Evolutionary conservation across 2,888 invertebrate genomes (phyloP).

Genomic region (Hymenopus coronatus): DNA sequence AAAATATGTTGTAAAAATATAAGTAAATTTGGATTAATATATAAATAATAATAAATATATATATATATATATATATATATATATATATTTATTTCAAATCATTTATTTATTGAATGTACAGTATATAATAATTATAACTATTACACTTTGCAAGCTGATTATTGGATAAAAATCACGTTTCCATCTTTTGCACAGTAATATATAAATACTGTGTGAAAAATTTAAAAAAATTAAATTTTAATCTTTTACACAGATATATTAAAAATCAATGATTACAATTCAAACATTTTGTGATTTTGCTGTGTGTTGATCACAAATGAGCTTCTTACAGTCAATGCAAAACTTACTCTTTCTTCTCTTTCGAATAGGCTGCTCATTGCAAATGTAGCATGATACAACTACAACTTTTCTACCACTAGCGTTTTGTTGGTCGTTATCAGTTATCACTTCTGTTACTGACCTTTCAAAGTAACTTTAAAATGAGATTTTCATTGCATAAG

Average conservation of each 20-base stretch:
- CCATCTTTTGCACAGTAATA: slow-evolving; percentile 1
- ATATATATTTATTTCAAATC: not conserved
- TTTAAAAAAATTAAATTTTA: slow-evolving; percentile 9
- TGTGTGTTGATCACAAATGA: slow-evolving; percentile 6
- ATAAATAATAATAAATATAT: not conserved
- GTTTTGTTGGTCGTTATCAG: not conserved
- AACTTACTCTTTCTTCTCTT: slow-evolving; percentile 4
- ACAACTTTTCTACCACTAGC: not conserved
- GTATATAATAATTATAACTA: slow-evolving; percentile 2
- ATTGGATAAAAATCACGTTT: slow-evolving; percentile 12
- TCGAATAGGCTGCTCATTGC: slow-evolving; percentile 11
- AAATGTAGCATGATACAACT: slow-evolving; percentile 1
- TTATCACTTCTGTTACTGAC: not conserved
- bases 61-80: not conserved
- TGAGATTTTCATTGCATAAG: not conserved
- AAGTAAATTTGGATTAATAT: not conserved
- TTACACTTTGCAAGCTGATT: not conserved
- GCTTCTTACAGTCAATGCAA: slow-evolving; percentile 5
- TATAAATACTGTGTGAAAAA: not conserved
- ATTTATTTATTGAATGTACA: too few relatives aligned
- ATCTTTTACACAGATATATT: slow-evolving; percentile 9
- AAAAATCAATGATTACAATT: slow-evolving; percentile 5
- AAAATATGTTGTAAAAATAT: too few relatives aligned
- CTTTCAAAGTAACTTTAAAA: not conserved
- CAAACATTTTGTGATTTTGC: slow-evolving; percentile 5